Base-by-base conservation (phyloP, 2,888 invertebrate genomes). In the Epinotia bilunana region DNA sequence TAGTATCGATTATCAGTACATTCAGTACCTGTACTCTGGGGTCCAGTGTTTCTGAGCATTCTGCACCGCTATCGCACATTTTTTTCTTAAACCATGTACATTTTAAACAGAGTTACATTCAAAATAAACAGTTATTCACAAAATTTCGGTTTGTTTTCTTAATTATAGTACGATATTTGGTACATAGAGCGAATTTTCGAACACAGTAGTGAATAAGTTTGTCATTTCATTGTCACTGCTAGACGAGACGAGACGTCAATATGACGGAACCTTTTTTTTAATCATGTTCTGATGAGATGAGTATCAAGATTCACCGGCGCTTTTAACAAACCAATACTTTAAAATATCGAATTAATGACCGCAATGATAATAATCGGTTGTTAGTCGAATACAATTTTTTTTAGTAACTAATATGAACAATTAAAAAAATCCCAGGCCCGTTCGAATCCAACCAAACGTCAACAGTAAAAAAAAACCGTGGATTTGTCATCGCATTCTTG, bases 1-100 rank as follows among this genome's bases (percentile, higher is more conserved):
- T 85, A 88, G 83, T 89, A 90, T 90, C 83, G 90, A 90, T 92
- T 90, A 86, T 75, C 82, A 88, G 90, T 93, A 96, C 96, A 95
- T 97, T 74, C 82, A 88, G 90, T 93, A 96, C 96, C 95, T 97
- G 97, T 85, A 97, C 97, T 89, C 97, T 94, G 74, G 97, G 97
- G 95, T 97, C 97, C 86, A 97, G 96, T 80, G 96, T 95, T 94
- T 97, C 97, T 84, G 95, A 94, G 89, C 93, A 94, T 89, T 95
- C 95, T 73, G 93, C 91, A 77, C 93, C 92, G 92, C 92, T 94
- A 90, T 95, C 95, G 88, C 94, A 95, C 95, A 95, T 95, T 89
- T 87, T 93, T 87, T 84, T 84, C 83, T 90, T 84, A 90, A 82
- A 84, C 80, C 76, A 81, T 81, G 86, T 77, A 77, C 91, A 92